Base-by-base conservation (phyloP, 1,140 invertebrate species). In the Polyergus mexicanus region DNA sequence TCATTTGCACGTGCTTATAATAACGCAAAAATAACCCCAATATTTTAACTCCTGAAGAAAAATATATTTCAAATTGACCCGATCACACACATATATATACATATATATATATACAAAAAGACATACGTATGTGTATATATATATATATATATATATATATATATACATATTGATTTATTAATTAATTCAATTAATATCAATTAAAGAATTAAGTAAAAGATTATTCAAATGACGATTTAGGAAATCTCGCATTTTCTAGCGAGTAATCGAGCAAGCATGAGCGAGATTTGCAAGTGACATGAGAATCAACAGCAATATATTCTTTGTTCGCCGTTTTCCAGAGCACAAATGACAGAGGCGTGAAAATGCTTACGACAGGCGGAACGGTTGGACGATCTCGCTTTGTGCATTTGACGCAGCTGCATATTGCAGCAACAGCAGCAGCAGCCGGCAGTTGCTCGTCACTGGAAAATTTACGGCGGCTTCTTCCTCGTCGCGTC, bases 391-490 rank as follows among this genome's bases (percentile, higher is more conserved):
- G 72, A 28, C 69, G 75, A 78, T 84, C 63, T 86, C 74, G 84
- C 87, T 89, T 89, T 89, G 88, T 89, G 84, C 81, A 89, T 89
- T 88, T 85, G 88, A 86, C 76, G 84, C 69, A 69, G 54, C 78
- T 74, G 78, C 56, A 74, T 74, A 83, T 83, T 74, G 78, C 78
- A 44, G 78, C 51, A 44, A 44, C 41, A 69, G 47, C 77, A 65
- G 35, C 35, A 44, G 68, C 51, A 75, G 32, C 58, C 47, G 47
- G 62, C 65, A 58, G 77, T 88, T 66, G 76, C 84, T 89, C 87
- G 87, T 86, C 71, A 75, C 89, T 89, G 74, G 84, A 71, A 86
- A 92, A 92, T 92, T 92, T 90, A 92, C 88, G 91, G 85, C 85
- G 44, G 47, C 44, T 60, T 86, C 85, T 88, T 71, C 74, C 19